Base-by-base conservation (phyloP, 2,113 vertebrate species). In the Plecotus auritus region DNA sequence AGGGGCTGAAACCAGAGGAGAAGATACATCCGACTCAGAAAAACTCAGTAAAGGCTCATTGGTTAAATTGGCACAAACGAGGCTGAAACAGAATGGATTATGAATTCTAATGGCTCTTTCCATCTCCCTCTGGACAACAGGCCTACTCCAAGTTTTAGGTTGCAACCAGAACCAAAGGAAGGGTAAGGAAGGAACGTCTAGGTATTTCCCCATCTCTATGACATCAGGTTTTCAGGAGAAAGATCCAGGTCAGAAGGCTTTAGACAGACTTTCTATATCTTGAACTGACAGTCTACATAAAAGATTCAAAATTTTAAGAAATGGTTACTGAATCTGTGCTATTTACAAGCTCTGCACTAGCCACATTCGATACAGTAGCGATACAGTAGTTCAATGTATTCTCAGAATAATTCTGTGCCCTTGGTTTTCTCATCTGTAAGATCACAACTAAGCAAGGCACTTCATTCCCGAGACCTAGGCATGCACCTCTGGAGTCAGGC, bases 381-480 rank as follows among this genome's bases (percentile, higher is more conserved):
- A 30, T n/a, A 61, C 0, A 49, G 40, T 26, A 81, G 45, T 81
- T 95, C 32, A 83, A 0, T 26, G 30, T 6, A 4, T 51, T 67
- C 42, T 70, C 54, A 76, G 8, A 11, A 7, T 49, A 81, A 74
- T 61, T 95, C 80, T 28, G 17, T 73, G 40, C 49, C 49, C n/a
- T n/a, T 45, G 14, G 37, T 37, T 81, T 95, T 94, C 82, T 96
- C 59, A 88, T 82, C 35, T 85, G n/a, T 85, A 88, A 94, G 64
- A 51, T 74, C 28, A 86, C 32, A 67, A 94, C 67, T 1, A 20
- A 83, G 9, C 40, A 87, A 87, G 28, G 7, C 56, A 72, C 40
- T 88, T 88, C 66, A 85, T 61, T 67, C 40, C 35, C 2, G 18
- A 61, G 82, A 67, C 73, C 49, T 7, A 67, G 40, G 61, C 59